Evolutionary conservation across 2,888 invertebrate species (phyloP).

Genomic region (Ectropis crepuscularia): DNA sequence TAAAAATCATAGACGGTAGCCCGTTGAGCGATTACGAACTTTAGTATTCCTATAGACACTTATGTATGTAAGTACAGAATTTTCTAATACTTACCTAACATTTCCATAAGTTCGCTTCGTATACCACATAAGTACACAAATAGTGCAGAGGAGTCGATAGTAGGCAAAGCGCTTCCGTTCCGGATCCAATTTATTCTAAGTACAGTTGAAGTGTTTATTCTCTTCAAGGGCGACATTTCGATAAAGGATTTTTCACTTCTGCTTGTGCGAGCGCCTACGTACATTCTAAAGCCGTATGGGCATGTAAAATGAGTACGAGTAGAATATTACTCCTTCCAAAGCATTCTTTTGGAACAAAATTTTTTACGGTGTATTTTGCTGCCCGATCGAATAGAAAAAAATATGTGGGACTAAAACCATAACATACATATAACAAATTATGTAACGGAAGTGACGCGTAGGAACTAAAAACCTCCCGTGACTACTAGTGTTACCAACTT

Average conservation of each 20-base stretch:
- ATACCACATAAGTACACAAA: constrained; percentile 19
- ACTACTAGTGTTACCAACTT: too few relatives aligned
- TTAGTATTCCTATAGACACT: background rate
- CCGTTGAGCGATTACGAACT: too few relatives aligned
- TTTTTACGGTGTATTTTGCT: too few relatives aligned
- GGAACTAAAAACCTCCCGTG: too few relatives aligned
- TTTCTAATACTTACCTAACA: background rate
- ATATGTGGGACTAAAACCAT: too few relatives aligned
- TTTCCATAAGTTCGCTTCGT: background rate
- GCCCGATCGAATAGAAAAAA: too few relatives aligned
- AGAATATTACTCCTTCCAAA: too few relatives aligned
- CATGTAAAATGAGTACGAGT: background rate
- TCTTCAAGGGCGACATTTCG: constrained; percentile 48
- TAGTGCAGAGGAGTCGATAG: constrained; percentile 34
- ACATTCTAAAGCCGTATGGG: constrained; percentile 9
- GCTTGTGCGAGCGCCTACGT: constrained; percentile 2
- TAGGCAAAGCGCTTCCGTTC: constrained; percentile 57
- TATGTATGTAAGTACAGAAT: background rate
- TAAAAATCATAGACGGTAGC: too few relatives aligned
- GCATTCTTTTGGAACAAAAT: too few relatives aligned
- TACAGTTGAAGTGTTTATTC: constrained; percentile 57
- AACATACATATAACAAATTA: too few relatives aligned
- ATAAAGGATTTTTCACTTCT: constrained; percentile 49
- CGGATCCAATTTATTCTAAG: constrained; percentile 67
- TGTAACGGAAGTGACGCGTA: too few relatives aligned